Evolutionary conservation across 2,797 vertebrate species (phyloP), one percentile per base, ranked within the genome.

Genomic region (Furcifer pardalis): DNA sequence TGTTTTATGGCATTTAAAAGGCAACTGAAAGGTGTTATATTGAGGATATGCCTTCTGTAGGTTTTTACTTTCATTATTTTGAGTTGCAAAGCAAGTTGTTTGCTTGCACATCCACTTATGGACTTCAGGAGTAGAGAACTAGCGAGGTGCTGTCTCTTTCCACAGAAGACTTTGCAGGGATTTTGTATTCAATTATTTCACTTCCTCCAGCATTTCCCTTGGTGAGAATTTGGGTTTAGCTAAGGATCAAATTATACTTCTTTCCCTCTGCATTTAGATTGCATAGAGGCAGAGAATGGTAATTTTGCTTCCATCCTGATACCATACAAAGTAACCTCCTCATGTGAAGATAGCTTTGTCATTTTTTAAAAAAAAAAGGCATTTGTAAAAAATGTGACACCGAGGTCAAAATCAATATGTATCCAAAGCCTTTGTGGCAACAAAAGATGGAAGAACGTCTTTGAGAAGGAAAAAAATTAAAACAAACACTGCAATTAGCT

Each of bases 401-500:
- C 12, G 74, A 89, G 92, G 89, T 94, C 91, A 91, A 93, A 92
- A 94, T 89, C 91, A 89, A 90, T 93, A 86, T 84, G 85, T 90
- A 88, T 92, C 85, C 84, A 87, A 91, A 88, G 88, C 68, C 81
- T 91, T 92, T 94, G 84, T 89, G 87, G 88, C 89, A 92, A 91
- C 84, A 91, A 89, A 93, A 93, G 86, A 89, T 79, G 81, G 88
- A 68, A 90, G 91, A 94, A 92, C 82, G 86, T 90, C 90, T 93
- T 77, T 90, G 88, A 93, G 87, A 86, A 79, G 88, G 92, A 94
- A 92, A 92, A 92, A 92, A 94, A 90, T 81, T 92, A 94, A 95
- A 94, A 91, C 85, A 91, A 93, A 88, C 79, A 93, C 82, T 89
- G 79, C 87, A 87, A 92, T 92, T 94, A 92, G 90, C 92, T 94